phyloP scores from a whole-genome alignment of 2,888 invertebrate species.

The Apantesis nais region DNA sequence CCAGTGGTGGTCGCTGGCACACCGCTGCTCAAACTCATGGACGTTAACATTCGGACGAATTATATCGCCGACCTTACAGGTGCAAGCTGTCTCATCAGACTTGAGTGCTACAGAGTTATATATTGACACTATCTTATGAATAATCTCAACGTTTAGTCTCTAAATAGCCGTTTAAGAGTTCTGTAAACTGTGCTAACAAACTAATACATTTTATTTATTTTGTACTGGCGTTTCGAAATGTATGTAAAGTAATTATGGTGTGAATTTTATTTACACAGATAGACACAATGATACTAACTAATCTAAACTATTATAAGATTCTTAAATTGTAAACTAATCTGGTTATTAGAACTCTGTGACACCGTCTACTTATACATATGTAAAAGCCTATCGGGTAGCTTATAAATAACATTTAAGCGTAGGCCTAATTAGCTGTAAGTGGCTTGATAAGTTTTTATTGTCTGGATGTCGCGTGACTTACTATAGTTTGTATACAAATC shows the following conservation, averaged over 20 bases:
- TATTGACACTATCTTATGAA: constrained; percentile 72
- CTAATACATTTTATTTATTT: constrained; percentile 29
- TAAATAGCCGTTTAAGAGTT: constrained; percentile 60
- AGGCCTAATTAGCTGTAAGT: constrained; percentile 73
- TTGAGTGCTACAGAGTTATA: constrained; percentile 52
- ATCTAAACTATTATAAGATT: not conserved
- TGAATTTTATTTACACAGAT: constrained; percentile 10
- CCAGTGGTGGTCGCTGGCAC: constrained; percentile 30
- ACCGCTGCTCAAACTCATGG: constrained; percentile 40
- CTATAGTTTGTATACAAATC: constrained; percentile 65
- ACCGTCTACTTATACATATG: constrained; percentile 49
- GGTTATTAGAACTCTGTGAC: constrained; percentile 56
- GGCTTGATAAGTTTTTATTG: constrained; percentile 76
- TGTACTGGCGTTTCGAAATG: constrained; percentile 44
- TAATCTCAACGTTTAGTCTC: constrained; percentile 69
- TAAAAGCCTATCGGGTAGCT: constrained; percentile 53
- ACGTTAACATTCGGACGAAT: constrained; percentile 79
- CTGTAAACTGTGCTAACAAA: constrained; percentile 39
- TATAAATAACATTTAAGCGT: constrained; percentile 72
- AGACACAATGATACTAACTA: not conserved
- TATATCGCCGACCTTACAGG: constrained; percentile 67
- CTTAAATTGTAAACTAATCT: constrained; percentile 44
- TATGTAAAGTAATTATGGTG: constrained; percentile 23
- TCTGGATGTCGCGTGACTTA: constrained; percentile 70
- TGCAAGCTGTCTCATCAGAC: constrained; percentile 72